Evolutionary conservation across 2,113 vertebrate species (phyloP).

Genomic region (Dryoscopus gambensis): DNA sequence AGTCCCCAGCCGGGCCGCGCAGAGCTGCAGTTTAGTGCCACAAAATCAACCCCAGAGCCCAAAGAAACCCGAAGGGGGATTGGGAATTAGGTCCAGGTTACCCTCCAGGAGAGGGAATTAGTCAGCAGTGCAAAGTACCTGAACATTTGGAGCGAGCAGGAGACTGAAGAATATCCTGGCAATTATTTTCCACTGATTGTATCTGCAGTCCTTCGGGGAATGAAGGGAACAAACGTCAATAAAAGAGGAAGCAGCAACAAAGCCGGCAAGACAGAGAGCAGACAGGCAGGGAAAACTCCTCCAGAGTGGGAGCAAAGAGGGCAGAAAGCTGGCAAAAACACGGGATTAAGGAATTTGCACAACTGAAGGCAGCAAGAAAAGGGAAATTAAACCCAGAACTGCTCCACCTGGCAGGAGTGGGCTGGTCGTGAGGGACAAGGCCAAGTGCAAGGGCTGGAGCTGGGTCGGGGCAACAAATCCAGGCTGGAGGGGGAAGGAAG

Average conservation of each 20-base stretch:
- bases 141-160: constrained; percentile 19
- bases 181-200: constrained; percentile 54
- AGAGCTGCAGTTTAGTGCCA: not conserved
- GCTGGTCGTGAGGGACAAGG: not conserved
- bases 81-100: not conserved
- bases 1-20: not conserved
- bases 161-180: constrained; percentile 52
- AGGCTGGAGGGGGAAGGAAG: not conserved
- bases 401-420: not conserved
- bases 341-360: not conserved
- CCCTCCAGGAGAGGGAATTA: not conserved
- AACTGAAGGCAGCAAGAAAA: not conserved
- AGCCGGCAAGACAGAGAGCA: not conserved
- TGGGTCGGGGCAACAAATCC: not conserved
- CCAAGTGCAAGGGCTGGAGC: not conserved
- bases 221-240: not conserved
- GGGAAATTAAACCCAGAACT: not conserved
- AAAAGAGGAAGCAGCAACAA: not conserved
- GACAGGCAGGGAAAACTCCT: not conserved
- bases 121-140: not conserved
- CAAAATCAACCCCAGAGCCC: not conserved
- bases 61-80: not conserved
- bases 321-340: not conserved
- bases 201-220: constrained; percentile 42
- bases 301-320: not conserved